A percentile compares a stretch with the other conserved stretches of the same genome.
phyloP scores from a whole-genome alignment of 2,113 vertebrate species.

The Aegotheles bennettii region DNA sequence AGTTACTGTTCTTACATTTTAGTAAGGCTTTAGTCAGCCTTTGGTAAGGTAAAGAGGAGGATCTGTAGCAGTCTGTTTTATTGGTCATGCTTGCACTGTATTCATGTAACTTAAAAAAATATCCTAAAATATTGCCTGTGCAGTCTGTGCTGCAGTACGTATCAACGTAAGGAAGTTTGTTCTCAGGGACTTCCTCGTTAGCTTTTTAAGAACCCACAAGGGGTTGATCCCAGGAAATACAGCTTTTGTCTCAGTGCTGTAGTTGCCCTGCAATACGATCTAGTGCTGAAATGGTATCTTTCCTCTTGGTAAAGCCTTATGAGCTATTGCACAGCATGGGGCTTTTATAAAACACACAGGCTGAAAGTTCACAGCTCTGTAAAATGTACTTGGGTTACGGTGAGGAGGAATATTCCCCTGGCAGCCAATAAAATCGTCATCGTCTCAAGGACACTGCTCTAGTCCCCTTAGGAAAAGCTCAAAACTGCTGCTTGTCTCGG shows the following conservation, averaged over 20 bases:
- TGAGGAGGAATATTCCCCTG: background rate
- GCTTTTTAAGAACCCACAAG: background rate
- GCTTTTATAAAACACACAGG: background rate
- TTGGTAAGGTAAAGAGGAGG: background rate
- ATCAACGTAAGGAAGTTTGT: background rate
- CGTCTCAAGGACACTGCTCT: background rate
- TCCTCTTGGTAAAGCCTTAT: background rate
- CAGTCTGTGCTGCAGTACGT: background rate
- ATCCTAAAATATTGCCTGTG: background rate
- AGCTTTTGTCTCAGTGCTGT: background rate
- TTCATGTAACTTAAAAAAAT: background rate
- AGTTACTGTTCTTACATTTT: background rate
- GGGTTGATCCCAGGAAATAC: background rate
- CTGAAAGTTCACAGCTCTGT: background rate
- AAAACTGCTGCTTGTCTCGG: background rate
- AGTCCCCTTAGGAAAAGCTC: background rate
- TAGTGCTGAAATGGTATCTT: slow-evolving; percentile 18
- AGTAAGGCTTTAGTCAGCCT: background rate
- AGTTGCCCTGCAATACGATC: background rate
- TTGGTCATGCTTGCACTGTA: background rate
- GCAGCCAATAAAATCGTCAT: background rate
- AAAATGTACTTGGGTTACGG: background rate
- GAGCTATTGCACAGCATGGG: background rate
- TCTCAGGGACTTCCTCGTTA: background rate
- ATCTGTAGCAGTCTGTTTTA: background rate